phyloP scores from a whole-genome alignment of 2,888 invertebrate genomes.

The Hirtodrosophila cameraria region DNA sequence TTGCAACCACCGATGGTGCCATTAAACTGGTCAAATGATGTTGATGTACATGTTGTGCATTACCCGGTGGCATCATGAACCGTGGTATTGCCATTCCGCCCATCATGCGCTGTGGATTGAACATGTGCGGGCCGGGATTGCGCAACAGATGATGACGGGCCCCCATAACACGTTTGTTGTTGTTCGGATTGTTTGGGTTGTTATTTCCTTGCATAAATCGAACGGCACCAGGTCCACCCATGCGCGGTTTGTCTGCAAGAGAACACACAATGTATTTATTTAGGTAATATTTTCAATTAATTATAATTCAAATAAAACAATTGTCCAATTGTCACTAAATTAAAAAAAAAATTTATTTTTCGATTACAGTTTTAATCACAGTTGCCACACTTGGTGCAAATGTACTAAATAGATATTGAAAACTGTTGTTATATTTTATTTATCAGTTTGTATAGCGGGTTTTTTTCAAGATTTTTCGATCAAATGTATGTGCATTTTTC shows the following conservation, averaged over 20 bases:
- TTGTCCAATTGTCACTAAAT: too few species aligned
- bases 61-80: constrained; percentile 72
- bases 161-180: constrained; percentile 45
- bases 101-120: constrained; percentile 56
- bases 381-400: too few species aligned
- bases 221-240: constrained; percentile 45
- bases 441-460: too few species aligned
- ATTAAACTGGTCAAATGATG: constrained; percentile 52
- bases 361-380: too few species aligned
- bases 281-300: too few species aligned
- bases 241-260: constrained; percentile 68
- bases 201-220: constrained; percentile 76
- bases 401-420: too few species aligned
- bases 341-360: too few species aligned
- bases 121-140: constrained; percentile 64
- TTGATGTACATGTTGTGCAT: constrained; percentile 53
- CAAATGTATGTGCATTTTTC: too few species aligned
- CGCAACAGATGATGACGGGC: constrained; percentile 75
- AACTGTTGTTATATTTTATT: too few species aligned
- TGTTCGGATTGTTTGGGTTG: constrained; percentile 30
- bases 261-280: too few species aligned
- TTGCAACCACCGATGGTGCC: constrained; percentile 35
- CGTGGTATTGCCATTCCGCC: constrained; percentile 68
- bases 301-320: too few species aligned
- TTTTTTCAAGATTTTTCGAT: too few species aligned